These are phyloP conservation scores for Cyphomyrmex costatus DNA, from an alignment of 1,140 invertebrate genomes.

Conservation along the genomic window DNA sequence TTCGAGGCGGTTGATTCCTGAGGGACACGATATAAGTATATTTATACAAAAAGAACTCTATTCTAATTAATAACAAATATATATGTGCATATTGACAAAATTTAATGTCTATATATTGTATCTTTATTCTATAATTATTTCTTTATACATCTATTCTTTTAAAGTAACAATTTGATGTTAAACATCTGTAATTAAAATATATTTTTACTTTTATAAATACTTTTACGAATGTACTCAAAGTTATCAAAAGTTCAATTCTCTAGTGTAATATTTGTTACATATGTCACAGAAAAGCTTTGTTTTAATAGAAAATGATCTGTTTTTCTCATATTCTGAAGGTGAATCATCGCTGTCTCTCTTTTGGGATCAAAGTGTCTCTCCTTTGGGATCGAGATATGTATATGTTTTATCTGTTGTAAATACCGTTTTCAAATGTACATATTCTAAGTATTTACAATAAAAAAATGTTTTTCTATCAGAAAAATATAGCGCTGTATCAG, in stretches of 20 bases:
- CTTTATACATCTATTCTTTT: too few relatives aligned
- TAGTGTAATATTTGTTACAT: background rate
- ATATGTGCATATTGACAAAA: too few relatives aligned
- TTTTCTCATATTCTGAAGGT: background rate
- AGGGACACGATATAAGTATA: constrained; percentile 62
- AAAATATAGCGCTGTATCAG: background rate
- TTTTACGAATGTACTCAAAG: background rate
- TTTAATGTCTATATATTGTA: too few relatives aligned
- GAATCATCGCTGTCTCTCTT: background rate
- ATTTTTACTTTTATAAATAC: constrained; percentile 20
- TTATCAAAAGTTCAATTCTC: background rate
- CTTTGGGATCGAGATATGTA: too few relatives aligned
- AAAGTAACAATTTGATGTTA: too few relatives aligned
- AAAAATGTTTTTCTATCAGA: background rate
- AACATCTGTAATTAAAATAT: background rate
- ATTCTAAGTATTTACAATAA: background rate
- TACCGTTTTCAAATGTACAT: background rate
- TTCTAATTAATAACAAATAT: too few relatives aligned
- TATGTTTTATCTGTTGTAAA: too few relatives aligned
- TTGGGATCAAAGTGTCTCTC: background rate
- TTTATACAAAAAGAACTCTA: background rate
- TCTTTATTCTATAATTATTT: too few relatives aligned
- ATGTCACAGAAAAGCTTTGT: background rate
- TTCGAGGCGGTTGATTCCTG: constrained; percentile 79
- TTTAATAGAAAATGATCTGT: background rate